Percentiles rank a stretch among this genome's conserved stretches.
phyloP scores from a whole-genome alignment of 2,113 vertebrate species.

The Nesogale talazaci region DNA sequence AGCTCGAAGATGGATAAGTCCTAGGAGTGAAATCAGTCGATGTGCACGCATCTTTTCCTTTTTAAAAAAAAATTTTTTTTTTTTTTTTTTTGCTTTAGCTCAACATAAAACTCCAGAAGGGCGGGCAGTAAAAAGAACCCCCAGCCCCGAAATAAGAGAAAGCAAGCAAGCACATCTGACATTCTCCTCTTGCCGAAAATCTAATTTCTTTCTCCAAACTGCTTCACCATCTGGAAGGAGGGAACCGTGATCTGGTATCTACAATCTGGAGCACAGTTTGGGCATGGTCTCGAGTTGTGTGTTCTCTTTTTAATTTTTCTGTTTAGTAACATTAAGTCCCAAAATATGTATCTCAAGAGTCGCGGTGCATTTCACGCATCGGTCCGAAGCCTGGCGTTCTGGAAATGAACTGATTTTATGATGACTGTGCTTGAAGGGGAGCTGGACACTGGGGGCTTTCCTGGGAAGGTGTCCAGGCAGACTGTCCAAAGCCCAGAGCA shows the following conservation, averaged over 20 bases:
- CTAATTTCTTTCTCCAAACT: slow-evolving; percentile 45
- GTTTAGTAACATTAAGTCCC: slow-evolving; percentile 42
- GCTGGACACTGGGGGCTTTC: slow-evolving; percentile 62
- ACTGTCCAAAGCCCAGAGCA: slow-evolving; percentile 60
- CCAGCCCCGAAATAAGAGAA: background rate
- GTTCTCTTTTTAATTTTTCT: slow-evolving; percentile 51
- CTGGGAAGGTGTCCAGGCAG: slow-evolving; percentile 59
- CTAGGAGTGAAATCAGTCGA: background rate
- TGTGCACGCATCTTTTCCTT: background rate
- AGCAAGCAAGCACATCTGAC: slow-evolving; percentile 19
- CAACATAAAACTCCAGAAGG: slow-evolving; percentile 45
- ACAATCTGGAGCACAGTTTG: slow-evolving; percentile 11
- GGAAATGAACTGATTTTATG: slow-evolving; percentile 66
- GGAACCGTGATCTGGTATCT: slow-evolving; percentile 40
- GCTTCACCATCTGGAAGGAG: slow-evolving; percentile 29
- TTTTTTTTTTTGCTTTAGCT: background rate
- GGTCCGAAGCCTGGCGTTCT: slow-evolving; percentile 46
- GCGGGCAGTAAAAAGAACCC: background rate
- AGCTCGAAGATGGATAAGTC: background rate
- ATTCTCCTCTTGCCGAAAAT: slow-evolving; percentile 17
- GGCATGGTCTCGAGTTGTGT: background rate
- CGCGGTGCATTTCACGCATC: slow-evolving; percentile 30
- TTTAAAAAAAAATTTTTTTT: too few relatives aligned
- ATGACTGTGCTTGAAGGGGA: slow-evolving; percentile 49
- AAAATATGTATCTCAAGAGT: background rate